A percentile compares a stretch with the other conserved stretches of the same genome.
These are phyloP conservation scores for Nymphalis c-album DNA, from an alignment of 2,888 invertebrate genomes.

Conservation along the genomic window DNA sequence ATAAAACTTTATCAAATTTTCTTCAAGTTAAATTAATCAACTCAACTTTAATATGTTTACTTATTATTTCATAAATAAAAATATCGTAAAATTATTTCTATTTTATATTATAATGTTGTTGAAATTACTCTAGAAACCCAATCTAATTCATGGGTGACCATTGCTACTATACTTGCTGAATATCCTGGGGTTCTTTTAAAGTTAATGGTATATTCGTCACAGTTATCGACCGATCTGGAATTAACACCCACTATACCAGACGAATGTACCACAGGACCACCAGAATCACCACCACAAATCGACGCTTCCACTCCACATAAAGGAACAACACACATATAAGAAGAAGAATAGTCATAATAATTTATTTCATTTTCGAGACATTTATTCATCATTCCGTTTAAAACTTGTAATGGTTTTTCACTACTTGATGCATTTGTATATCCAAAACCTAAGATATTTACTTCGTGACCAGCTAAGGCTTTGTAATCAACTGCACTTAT, in stretches of 20 bases:
- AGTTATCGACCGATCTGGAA: not conserved
- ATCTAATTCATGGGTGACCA: not conserved
- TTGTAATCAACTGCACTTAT: constrained; percentile 5
- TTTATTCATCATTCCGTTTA: not conserved
- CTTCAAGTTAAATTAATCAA: no score
- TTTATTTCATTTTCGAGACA: not conserved
- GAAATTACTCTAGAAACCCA: not conserved
- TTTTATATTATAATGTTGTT: not conserved
- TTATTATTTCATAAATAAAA: no score
- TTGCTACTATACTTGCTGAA: not conserved
- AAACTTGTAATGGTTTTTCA: not conserved
- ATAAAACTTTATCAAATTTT: no score
- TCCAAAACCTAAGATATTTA: not conserved
- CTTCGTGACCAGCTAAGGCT: constrained; percentile 7
- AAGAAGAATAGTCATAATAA: no score
- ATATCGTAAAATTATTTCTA: no score
- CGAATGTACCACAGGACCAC: constrained; percentile 4
- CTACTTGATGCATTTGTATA: not conserved
- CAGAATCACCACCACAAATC: constrained; percentile 5
- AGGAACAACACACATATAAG: constrained; percentile 5
- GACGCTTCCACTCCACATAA: not conserved
- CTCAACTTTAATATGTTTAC: no score
- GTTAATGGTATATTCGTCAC: not conserved
- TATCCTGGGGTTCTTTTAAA: not conserved
- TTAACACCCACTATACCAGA: not conserved